Evolutionary conservation across 2,888 invertebrate genomes (phyloP).

Genomic region (Quadroppia sp.): DNA sequence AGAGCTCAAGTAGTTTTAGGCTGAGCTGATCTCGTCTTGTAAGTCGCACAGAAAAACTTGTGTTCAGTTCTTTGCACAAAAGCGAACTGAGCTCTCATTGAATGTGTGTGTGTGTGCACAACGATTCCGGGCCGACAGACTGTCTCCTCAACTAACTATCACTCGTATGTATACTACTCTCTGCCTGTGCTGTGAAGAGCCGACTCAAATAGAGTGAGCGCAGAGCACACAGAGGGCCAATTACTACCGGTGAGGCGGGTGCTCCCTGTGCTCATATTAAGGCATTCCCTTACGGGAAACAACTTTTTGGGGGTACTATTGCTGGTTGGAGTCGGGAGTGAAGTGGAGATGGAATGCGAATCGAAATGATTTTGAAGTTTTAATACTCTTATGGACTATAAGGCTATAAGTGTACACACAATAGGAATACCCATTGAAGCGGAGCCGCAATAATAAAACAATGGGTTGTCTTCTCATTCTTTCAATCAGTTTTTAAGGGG

Average conservation of each 20-base stretch:
- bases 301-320: conserved; percentile 21
- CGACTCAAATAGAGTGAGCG: conserved; percentile 21
- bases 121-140: conserved; percentile 34
- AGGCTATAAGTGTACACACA: not conserved
- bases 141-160: conserved; percentile 32
- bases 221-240: conserved; percentile 25
- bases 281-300: conserved; percentile 16
- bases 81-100: not conserved
- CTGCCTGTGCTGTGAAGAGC: conserved; percentile 1
- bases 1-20: not conserved
- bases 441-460: conserved; percentile 24
- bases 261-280: not conserved
- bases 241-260: conserved; percentile 36
- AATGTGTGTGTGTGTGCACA: no score
- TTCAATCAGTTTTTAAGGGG: not conserved
- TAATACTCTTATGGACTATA: not conserved
- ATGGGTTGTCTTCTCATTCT: conserved; percentile 1
- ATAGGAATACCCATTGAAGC: conserved; percentile 14
- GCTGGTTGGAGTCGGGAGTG: not conserved
- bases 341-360: conserved; percentile 11
- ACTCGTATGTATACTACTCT: conserved; percentile 13
- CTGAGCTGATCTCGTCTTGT: not conserved
- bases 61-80: not conserved
- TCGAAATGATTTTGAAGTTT: conserved; percentile 2
- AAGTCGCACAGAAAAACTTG: not conserved